Conservation (phyloP, 2,797 vertebrate genomes). For the Rhinophrynus dorsalis region DNA sequence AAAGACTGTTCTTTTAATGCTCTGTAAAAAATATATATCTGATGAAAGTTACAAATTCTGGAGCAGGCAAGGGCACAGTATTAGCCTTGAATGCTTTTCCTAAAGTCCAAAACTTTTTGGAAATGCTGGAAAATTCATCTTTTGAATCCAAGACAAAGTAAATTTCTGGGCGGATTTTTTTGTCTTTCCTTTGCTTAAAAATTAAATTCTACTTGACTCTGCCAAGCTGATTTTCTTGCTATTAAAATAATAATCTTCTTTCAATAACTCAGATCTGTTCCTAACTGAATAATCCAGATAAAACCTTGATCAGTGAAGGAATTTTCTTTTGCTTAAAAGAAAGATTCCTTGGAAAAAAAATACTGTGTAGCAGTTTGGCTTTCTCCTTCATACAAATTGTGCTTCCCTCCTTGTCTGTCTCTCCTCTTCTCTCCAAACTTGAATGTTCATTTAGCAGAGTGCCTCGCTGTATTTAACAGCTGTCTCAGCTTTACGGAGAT, state of each 20-base stretch:
- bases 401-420: neutral
- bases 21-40: neutral
- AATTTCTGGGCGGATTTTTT: neutral
- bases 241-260: neutral
- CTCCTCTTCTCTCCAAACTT: constrained; percentile 13
- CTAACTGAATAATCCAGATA: constrained; percentile 2
- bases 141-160: constrained; percentile 6
- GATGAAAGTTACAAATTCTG: no score
- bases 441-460: constrained; percentile 21
- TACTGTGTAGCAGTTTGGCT: constrained; percentile 11
- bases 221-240: neutral
- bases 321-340: neutral
- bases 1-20: no score
- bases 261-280: neutral
- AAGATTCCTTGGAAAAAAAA: constrained; percentile 4
- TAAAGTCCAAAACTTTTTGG: neutral
- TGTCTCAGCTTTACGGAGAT: constrained; percentile 10
- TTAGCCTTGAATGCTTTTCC: neutral
- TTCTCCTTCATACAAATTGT: neutral
- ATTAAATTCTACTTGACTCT: neutral
- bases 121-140: neutral
- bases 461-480: constrained; percentile 31
- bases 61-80: no score
- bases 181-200: constrained; percentile 7
- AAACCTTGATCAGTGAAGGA: neutral